phyloP scores from a whole-genome alignment of 2,888 invertebrate genomes.

The Tetranychus piercei region DNA sequence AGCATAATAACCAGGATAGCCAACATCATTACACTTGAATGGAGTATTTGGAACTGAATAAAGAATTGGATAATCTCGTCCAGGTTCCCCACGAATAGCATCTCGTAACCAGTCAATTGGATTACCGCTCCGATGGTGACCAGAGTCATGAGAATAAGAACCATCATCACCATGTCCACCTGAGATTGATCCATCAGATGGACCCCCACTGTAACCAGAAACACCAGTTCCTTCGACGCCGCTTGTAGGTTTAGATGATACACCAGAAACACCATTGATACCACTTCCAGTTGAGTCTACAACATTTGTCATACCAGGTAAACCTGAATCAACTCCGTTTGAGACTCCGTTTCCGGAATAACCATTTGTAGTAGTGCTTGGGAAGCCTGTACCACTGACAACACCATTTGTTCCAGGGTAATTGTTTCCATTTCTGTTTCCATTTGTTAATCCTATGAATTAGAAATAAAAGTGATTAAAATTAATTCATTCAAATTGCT shows the following conservation, averaged over 20 bases:
- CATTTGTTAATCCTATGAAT: neutral
- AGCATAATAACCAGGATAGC: constrained; percentile 26
- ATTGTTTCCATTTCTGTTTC: neutral
- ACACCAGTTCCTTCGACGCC: neutral
- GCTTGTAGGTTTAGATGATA: neutral
- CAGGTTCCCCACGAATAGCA: constrained; percentile 48
- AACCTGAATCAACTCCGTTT: neutral
- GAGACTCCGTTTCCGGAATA: neutral
- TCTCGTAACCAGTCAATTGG: constrained; percentile 38
- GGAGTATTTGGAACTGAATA: constrained; percentile 30
- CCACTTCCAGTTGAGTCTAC: neutral
- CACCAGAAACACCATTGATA: neutral
- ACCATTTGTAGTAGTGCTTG: neutral
- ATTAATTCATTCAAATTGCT: too few species aligned
- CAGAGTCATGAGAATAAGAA: neutral
- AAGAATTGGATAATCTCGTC: constrained; percentile 46
- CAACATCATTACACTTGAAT: constrained; percentile 25
- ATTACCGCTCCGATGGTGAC: constrained; percentile 6
- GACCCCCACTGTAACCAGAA: neutral
- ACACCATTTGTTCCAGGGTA: neutral
- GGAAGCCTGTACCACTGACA: neutral
- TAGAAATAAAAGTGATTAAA: neutral
- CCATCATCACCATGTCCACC: constrained; percentile 10
- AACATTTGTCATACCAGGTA: neutral
- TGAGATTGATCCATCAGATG: neutral